Percentiles rank a stretch among this genome's conserved stretches.
These are phyloP conservation scores for Hoplodrina blanda DNA, from an alignment of 2,888 invertebrate genomes.

Conservation along the genomic window DNA sequence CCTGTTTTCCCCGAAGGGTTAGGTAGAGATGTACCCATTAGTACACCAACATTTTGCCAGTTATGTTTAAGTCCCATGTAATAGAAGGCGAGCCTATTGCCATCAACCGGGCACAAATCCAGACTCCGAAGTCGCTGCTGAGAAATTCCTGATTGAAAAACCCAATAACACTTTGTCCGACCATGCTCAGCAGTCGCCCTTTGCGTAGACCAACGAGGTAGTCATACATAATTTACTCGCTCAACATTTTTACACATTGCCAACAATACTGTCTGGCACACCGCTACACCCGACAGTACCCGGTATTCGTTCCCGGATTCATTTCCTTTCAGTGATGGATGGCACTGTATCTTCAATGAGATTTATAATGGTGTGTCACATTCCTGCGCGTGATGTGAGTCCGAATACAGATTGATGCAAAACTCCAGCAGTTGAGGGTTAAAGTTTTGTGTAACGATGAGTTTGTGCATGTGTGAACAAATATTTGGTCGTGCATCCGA, in stretches of 20 bases:
- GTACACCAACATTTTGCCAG: no score
- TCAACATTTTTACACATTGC: constrained; percentile 26
- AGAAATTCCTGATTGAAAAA: no score
- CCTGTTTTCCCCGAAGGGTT: no score
- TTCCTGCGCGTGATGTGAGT: constrained; percentile 75
- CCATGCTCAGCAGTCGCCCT: no score
- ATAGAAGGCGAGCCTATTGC: no score
- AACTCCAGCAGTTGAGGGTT: constrained; percentile 37
- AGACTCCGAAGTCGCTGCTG: no score
- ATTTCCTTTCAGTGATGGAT: constrained; percentile 89
- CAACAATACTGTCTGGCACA: constrained; percentile 32
- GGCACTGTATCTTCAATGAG: constrained; percentile 87
- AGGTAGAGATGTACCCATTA: no score
- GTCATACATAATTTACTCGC: constrained; percentile 5
- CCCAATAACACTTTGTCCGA: no score
- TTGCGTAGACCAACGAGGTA: no score
- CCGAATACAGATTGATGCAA: constrained; percentile 70
- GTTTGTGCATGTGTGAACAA: background rate
- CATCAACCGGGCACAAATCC: no score
- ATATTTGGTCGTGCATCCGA: background rate
- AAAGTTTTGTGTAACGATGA: constrained; percentile 21
- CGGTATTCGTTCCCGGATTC: constrained; percentile 76
- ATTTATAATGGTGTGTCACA: constrained; percentile 89
- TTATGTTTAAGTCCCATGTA: no score
- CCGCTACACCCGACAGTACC: constrained; percentile 37